Percentiles rank a stretch among this genome's conserved stretches.
These are phyloP conservation scores for Punctoribates punctum DNA, from an alignment of 2,888 invertebrate species.

Conservation along the genomic window DNA sequence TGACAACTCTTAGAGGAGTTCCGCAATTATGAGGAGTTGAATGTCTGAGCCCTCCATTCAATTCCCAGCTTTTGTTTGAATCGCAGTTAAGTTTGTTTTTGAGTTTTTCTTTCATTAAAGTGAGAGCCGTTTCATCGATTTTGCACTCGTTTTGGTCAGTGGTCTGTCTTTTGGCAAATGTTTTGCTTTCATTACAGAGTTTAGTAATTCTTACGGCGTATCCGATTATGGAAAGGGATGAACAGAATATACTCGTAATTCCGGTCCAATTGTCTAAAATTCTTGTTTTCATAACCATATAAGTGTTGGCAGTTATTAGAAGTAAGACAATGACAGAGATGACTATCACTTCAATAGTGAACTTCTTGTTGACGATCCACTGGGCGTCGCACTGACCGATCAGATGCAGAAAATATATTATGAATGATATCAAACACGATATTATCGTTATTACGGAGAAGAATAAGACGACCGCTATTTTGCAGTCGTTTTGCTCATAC, in stretches of 20 bases:
- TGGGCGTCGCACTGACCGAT: slow-evolving; percentile 43
- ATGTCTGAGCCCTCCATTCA: neutral
- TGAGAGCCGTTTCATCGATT: slow-evolving; percentile 19
- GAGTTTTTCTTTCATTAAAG: neutral
- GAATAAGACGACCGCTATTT: neutral
- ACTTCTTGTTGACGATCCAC: slow-evolving; percentile 39
- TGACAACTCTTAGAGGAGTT: slow-evolving; percentile 7
- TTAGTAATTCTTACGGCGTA: slow-evolving; percentile 11
- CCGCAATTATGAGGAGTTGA: neutral
- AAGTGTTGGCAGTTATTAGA: neutral
- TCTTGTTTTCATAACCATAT: slow-evolving; percentile 5
- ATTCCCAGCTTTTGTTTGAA: neutral
- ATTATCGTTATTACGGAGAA: slow-evolving; percentile 40
- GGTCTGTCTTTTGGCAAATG: neutral
- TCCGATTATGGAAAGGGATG: slow-evolving; percentile 1
- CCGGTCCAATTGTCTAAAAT: neutral
- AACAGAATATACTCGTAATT: slow-evolving; percentile 1
- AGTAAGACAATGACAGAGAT: slow-evolving; percentile 31
- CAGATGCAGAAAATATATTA: slow-evolving; percentile 44
- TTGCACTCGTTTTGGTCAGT: neutral
- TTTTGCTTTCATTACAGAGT: slow-evolving; percentile 13
- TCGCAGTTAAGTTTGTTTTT: slow-evolving; percentile 4
- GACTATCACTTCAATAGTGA: slow-evolving; percentile 33
- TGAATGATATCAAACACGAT: slow-evolving; percentile 42
- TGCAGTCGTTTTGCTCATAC: slow-evolving; percentile 5